Percentiles rank a stretch among this genome's conserved stretches.
Conservation (phyloP, 2,888 invertebrate genomes). For the Apodemia duryi region DNA sequence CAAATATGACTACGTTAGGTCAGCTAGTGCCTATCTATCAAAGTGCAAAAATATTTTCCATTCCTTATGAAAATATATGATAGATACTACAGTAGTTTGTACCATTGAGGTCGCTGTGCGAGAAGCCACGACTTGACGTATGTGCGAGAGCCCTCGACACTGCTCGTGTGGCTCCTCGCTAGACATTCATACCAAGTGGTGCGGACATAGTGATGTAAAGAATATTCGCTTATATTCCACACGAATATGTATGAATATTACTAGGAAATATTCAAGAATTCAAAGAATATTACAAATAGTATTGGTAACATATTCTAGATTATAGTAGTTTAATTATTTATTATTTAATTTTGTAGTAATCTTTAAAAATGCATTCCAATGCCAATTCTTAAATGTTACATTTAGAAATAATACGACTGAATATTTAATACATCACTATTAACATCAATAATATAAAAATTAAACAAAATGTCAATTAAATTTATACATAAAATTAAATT, state of each 20-base stretch:
- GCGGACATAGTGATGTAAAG: conserved; percentile 5
- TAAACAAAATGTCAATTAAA: conserved; percentile 8
- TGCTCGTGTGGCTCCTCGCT: not conserved
- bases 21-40: conserved; percentile 56
- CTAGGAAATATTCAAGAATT: conserved; percentile 13
- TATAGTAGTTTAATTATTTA: not conserved
- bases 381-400: not conserved
- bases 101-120: conserved; percentile 47
- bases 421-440: conserved; percentile 13
- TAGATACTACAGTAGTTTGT: conserved; percentile 58
- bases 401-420: conserved; percentile 1
- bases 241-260: not conserved
- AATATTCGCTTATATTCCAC: conserved; percentile 5
- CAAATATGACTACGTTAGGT: conserved; percentile 19
- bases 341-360: not conserved
- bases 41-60: conserved; percentile 71
- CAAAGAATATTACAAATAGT: conserved; percentile 10
- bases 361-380: not conserved
- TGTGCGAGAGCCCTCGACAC: not conserved
- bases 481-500: conserved; percentile 11
- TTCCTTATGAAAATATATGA: conserved; percentile 64
- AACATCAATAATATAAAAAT: conserved; percentile 8
- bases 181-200: conserved; percentile 7
- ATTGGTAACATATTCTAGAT: conserved; percentile 4
- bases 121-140: conserved; percentile 45